A percentile compares a stretch with the other conserved stretches of the same genome.
These are phyloP conservation scores for Phymanthus crucifer DNA, from an alignment of 92 coral and sea anemone genomes.

Conservation along the genomic window DNA sequence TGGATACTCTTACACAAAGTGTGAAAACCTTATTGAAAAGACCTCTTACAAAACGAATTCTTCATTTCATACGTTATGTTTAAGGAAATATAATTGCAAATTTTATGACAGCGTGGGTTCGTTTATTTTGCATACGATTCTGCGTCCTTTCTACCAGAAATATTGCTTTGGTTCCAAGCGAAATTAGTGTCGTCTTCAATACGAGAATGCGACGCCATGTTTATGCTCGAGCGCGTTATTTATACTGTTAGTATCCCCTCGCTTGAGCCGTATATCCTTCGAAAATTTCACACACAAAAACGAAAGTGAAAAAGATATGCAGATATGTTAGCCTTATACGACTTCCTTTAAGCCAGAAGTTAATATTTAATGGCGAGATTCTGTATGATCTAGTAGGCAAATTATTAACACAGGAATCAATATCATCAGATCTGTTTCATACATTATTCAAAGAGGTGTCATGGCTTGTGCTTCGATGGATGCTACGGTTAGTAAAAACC, in stretches of 20 bases:
- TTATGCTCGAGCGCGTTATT: background rate
- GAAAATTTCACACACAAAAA: background rate
- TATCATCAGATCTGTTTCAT: conserved; percentile 77
- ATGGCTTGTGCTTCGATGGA: conserved; percentile 30
- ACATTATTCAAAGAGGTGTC: conserved; percentile 75
- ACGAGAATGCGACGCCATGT: conserved; percentile 34
- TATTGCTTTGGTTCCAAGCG: conserved; percentile 2
- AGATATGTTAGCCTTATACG: conserved; percentile 10
- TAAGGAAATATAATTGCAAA: background rate
- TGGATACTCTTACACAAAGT: conserved; percentile 23
- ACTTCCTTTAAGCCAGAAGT: conserved; percentile 66
- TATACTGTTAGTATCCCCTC: background rate
- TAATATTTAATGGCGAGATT: conserved; percentile 81
- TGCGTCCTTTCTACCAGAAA: background rate
- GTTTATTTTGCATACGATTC: background rate
- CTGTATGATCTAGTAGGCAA: conserved; percentile 77
- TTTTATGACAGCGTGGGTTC: background rate
- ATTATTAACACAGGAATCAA: conserved; percentile 82
- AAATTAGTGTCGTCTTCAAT: background rate
- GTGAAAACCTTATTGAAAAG: conserved; percentile 11
- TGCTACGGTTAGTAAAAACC: background rate
- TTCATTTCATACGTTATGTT: background rate
- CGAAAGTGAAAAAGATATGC: conserved; percentile 20
- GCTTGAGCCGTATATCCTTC: background rate
- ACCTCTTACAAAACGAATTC: background rate